phyloP scores from a whole-genome alignment of 2,888 invertebrate species.

The Meteorus cinctellus region DNA sequence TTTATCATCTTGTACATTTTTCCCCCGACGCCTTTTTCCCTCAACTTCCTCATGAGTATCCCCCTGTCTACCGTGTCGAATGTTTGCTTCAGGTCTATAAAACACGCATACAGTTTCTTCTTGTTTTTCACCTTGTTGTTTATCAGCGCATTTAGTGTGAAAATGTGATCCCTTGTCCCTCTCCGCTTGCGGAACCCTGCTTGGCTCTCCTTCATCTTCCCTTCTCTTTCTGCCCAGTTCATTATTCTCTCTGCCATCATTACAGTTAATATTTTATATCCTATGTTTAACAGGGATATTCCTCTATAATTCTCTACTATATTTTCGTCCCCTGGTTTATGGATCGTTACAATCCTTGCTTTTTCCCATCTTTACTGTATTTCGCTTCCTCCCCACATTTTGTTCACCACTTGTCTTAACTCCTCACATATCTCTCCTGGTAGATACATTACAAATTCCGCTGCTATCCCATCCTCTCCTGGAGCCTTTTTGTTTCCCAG shows the following conservation, averaged over 20 bases:
- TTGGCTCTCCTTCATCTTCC: constrained; percentile 1
- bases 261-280: constrained; percentile 26
- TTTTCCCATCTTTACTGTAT: constrained; percentile 23
- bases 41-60: neutral
- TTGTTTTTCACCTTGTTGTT: neutral
- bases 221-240: neutral
- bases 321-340: constrained; percentile 19
- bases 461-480: constrained; percentile 23
- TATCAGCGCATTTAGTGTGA: neutral
- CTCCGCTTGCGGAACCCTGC: neutral
- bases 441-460: constrained; percentile 14
- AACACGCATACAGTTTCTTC: neutral
- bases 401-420: constrained; percentile 5
- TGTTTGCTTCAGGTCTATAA: neutral
- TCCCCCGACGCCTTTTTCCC: neutral
- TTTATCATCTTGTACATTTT: neutral
- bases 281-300: constrained; percentile 29
- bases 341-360: constrained; percentile 34
- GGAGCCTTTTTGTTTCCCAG: constrained; percentile 15
- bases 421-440: neutral
- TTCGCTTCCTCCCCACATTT: constrained; percentile 13
- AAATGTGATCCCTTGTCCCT: constrained; percentile 25
- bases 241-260: constrained; percentile 31
- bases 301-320: constrained; percentile 25
- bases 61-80: constrained; percentile 14